Percentiles rank a stretch among this genome's conserved stretches.
phyloP scores from a whole-genome alignment of 2,113 vertebrate genomes.

The Cygnus buccinator region DNA sequence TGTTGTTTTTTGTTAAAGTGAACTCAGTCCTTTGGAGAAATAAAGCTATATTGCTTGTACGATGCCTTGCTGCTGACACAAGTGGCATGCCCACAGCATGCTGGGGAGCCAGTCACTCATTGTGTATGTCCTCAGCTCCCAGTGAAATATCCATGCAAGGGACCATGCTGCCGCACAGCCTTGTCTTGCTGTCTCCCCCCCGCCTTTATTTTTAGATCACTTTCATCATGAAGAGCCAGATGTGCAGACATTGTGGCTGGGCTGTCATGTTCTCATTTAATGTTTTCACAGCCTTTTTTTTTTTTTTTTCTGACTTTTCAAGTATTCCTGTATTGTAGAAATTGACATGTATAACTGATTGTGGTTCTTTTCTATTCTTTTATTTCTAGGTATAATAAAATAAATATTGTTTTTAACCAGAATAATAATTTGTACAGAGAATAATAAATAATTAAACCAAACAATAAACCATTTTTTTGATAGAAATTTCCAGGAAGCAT shows the following conservation, averaged over 20 bases:
- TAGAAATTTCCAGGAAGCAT: neutral
- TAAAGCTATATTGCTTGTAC: neutral
- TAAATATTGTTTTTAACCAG: neutral
- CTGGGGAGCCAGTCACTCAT: neutral
- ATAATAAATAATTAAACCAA: neutral
- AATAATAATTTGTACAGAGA: neutral
- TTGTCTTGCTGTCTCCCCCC: neutral
- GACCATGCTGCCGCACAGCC: fast-evolving
- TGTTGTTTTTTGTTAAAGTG: neutral
- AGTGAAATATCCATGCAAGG: neutral
- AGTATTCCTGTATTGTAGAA: neutral
- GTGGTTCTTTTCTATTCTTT: neutral
- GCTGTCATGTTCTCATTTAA: neutral
- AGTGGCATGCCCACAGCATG: neutral
- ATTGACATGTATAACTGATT: neutral
- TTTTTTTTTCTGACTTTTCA: neutral
- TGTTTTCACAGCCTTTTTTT: neutral
- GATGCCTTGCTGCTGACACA: neutral
- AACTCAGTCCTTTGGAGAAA: neutral
- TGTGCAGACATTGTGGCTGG: neutral
- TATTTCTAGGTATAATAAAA: neutral
- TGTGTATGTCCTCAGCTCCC: neutral
- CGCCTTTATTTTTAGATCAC: neutral
- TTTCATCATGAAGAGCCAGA: neutral
- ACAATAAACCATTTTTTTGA: neutral